These are phyloP conservation scores for Microplitis mediator DNA, from an alignment of 1,140 invertebrate genomes.

Conservation along the genomic window DNA sequence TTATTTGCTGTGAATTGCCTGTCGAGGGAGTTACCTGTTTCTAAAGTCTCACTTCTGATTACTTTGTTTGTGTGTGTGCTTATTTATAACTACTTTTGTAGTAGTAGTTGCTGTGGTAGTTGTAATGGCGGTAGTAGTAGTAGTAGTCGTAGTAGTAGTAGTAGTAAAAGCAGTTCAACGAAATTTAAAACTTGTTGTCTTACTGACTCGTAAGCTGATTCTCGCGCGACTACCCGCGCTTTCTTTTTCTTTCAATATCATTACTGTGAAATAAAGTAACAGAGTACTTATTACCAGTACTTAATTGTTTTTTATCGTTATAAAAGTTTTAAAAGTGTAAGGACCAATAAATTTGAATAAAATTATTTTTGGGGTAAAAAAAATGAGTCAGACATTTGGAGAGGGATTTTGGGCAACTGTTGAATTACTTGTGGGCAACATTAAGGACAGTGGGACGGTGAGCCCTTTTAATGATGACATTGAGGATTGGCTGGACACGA, in stretches of 20 bases:
- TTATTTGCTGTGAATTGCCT: constrained; percentile 35
- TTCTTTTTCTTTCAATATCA: too few relatives aligned
- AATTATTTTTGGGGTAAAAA: too few relatives aligned
- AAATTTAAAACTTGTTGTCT: too few relatives aligned
- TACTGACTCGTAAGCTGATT: neutral
- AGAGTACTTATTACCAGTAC: too few relatives aligned
- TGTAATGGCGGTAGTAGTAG: neutral
- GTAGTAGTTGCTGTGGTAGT: neutral
- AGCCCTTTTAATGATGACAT: constrained; percentile 38
- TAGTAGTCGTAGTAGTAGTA: neutral
- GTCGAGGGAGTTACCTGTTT: constrained; percentile 34
- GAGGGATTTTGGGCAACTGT: constrained; percentile 43
- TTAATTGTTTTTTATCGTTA: too few relatives aligned
- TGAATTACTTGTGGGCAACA: constrained; percentile 39
- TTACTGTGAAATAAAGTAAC: too few relatives aligned
- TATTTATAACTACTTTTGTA: constrained; percentile 3
- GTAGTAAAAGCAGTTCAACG: too few relatives aligned
- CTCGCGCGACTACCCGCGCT: neutral
- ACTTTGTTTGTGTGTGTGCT: constrained; percentile 23
- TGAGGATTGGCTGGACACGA: constrained; percentile 45
- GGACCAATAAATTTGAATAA: too few relatives aligned
- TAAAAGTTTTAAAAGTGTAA: too few relatives aligned
- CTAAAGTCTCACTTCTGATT: constrained; percentile 27
- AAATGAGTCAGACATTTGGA: constrained; percentile 24
- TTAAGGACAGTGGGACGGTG: constrained; percentile 17